phyloP scores from a whole-genome alignment of 2,797 vertebrate genomes.

The Sparus aurata region DNA sequence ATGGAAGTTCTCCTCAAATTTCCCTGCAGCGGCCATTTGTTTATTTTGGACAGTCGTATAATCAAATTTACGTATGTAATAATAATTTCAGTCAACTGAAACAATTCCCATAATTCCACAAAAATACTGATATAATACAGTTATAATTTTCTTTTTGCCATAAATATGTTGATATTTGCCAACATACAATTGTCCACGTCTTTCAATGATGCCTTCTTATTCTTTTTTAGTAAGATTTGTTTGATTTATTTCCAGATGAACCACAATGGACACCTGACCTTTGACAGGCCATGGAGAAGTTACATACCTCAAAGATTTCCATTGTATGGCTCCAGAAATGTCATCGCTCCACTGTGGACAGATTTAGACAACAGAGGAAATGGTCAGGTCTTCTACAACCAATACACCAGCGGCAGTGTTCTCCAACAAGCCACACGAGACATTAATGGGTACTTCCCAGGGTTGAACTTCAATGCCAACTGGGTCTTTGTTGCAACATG shows the following conservation, averaged over 20 bases:
- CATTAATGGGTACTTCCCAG: constrained; percentile 79
- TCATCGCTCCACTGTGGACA: constrained; percentile 80
- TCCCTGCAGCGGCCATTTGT: constrained; percentile 36
- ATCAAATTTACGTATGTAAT: constrained; percentile 57
- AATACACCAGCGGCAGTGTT: constrained; percentile 45
- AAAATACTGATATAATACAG: too few relatives aligned
- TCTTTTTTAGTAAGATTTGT: too few relatives aligned
- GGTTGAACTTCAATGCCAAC: constrained; percentile 32
- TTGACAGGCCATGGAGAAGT: rapidly evolving
- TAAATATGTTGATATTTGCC: too few relatives aligned
- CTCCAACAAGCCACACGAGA: constrained; percentile 74
- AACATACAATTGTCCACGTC: too few relatives aligned
- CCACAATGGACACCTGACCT: constrained; percentile 79
- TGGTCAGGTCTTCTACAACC: constrained; percentile 73
- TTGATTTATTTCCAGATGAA: constrained; percentile 68
- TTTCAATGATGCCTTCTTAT: too few relatives aligned
- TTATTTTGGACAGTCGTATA: constrained; percentile 55
- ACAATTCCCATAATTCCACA: too few relatives aligned
- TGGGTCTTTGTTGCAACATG: constrained; percentile 88
- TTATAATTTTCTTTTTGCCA: too few relatives aligned
- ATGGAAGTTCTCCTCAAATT: constrained; percentile 62
- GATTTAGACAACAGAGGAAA: constrained; percentile 66
- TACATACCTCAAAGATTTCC: constrained; percentile 47
- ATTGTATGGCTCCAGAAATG: constrained; percentile 29
- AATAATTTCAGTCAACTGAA: too few relatives aligned